Conservation (phyloP, 2,888 invertebrate genomes). For the Molorchus minor region DNA sequence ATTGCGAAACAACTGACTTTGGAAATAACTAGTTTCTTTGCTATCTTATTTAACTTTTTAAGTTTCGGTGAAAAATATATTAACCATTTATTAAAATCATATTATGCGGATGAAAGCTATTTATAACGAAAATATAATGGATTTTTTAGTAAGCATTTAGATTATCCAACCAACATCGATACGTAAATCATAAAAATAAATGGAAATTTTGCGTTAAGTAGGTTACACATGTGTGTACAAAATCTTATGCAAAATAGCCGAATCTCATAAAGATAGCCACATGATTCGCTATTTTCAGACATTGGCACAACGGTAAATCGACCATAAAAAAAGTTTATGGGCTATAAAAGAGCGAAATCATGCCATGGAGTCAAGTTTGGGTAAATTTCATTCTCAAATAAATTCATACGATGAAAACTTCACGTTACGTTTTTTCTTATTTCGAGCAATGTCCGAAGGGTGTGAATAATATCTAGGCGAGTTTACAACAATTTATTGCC, state of each 20-base stretch:
- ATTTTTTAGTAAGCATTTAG: no score
- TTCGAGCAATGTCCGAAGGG: no score
- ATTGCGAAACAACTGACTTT: no score
- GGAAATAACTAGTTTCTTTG: no score
- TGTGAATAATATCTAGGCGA: no score
- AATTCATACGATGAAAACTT: not conserved
- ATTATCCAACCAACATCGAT: not conserved
- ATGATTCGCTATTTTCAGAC: constrained; percentile 15
- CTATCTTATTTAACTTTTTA: no score
- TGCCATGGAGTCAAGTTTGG: constrained; percentile 9
- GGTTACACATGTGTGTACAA: not conserved
- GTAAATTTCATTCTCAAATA: not conserved
- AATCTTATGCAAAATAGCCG: constrained; percentile 1
- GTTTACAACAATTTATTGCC: no score
- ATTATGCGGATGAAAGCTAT: no score
- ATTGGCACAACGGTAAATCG: constrained; percentile 1
- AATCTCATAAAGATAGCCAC: constrained; percentile 1
- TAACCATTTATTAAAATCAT: no score
- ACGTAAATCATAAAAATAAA: not conserved
- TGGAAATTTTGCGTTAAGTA: not conserved
- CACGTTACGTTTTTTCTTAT: no score
- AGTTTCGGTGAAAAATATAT: no score
- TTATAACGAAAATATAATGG: no score
- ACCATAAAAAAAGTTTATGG: constrained; percentile 12
- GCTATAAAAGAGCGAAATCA: constrained; percentile 7